These are phyloP conservation scores for Lochmaea capreae DNA, from an alignment of 2,888 invertebrate species.

Conservation along the genomic window DNA sequence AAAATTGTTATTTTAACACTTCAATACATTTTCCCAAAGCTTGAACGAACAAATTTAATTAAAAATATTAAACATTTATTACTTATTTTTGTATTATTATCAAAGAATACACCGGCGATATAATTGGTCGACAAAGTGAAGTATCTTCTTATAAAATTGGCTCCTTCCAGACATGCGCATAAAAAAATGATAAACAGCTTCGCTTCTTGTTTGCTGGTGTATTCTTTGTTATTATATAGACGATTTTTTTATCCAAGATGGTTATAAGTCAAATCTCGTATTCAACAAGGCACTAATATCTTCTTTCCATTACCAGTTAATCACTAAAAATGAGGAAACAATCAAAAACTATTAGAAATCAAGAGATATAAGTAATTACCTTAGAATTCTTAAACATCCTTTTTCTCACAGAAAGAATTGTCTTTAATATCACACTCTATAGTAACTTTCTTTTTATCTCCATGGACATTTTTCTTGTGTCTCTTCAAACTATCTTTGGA, in stretches of 20 bases:
- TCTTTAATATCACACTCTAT: neutral
- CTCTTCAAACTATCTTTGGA: conserved; percentile 60
- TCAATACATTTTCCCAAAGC: no score
- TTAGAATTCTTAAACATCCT: neutral
- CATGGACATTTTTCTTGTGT: conserved; percentile 66
- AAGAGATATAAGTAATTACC: neutral
- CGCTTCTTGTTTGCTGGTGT: no score
- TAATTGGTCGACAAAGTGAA: no score
- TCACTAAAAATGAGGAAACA: conserved; percentile 32
- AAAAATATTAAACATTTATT: neutral
- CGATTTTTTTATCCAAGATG: conserved; percentile 32
- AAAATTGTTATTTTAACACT: no score
- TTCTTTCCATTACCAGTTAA: conserved; percentile 29
- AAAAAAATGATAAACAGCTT: no score
- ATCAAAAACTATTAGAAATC: neutral
- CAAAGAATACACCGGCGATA: no score
- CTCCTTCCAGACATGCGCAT: no score
- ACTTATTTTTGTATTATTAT: neutral
- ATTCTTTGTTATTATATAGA: neutral
- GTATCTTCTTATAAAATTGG: no score
- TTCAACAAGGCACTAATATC: conserved; percentile 39
- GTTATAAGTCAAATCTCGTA: conserved; percentile 37
- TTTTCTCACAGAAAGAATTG: neutral
- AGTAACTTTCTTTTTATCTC: conserved; percentile 69
- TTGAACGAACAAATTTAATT: no score